Evolutionary conservation across 2,888 invertebrate genomes (phyloP).

Genomic region (Polydesmus complanatus): DNA sequence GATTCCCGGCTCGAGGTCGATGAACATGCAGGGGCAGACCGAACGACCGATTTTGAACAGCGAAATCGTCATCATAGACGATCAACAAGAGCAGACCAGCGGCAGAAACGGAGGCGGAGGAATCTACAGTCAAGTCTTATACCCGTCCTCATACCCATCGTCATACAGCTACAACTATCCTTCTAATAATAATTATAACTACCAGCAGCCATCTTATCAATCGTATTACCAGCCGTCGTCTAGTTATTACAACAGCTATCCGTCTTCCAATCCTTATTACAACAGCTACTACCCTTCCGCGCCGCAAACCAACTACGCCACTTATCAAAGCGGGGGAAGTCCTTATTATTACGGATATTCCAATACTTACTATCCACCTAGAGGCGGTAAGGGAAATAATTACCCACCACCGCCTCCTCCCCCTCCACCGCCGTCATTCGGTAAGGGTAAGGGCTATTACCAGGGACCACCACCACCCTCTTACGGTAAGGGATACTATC

Average conservation of each 20-base stretch:
- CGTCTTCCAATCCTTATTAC: not conserved
- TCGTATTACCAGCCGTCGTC: not conserved
- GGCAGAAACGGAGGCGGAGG: not conserved
- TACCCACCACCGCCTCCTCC: not conserved
- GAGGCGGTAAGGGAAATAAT: not conserved
- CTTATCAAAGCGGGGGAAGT: too few species aligned
- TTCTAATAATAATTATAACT: not conserved
- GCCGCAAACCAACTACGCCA: too few species aligned
- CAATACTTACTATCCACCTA: not conserved
- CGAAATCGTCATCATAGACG: not conserved
- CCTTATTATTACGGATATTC: not conserved
- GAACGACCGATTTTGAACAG: too few species aligned
- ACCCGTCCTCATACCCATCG: not conserved
- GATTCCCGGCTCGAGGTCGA: not conserved
- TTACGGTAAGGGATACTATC: too few species aligned
- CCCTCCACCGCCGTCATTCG: not conserved
- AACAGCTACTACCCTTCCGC: not conserved
- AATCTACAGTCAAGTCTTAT: not conserved
- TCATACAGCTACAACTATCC: not conserved
- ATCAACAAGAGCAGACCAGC: not conserved
- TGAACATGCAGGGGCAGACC: too few species aligned
- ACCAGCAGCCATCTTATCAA: not conserved
- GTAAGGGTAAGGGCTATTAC: not conserved
- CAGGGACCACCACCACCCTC: too few species aligned
- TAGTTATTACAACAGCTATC: not conserved